These are phyloP conservation scores for Maniola hyperantus DNA, from an alignment of 2,888 invertebrate genomes.

Conservation along the genomic window DNA sequence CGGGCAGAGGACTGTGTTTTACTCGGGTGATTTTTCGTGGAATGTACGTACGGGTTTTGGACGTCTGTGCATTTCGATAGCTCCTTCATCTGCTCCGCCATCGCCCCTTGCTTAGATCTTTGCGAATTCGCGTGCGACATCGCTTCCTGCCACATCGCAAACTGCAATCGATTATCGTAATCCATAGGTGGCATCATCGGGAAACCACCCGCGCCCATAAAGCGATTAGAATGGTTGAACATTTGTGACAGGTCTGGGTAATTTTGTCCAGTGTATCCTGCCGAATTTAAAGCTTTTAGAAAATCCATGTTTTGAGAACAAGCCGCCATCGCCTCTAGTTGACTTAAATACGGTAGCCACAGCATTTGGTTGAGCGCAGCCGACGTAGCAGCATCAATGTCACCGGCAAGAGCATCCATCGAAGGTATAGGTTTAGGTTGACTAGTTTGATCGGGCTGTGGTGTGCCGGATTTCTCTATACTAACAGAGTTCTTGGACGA, in stretches of 20 bases:
- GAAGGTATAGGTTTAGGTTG: constrained; percentile 66
- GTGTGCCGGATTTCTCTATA: constrained; percentile 50
- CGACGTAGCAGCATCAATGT: constrained; percentile 87
- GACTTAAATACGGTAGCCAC: constrained; percentile 87
- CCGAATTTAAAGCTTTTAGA: constrained; percentile 80
- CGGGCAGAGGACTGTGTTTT: constrained; percentile 73
- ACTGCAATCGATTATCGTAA: constrained; percentile 81
- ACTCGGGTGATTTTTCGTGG: constrained; percentile 67
- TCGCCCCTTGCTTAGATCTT: constrained; percentile 57
- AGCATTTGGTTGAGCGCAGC: constrained; percentile 88
- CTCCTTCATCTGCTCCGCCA: constrained; percentile 65
- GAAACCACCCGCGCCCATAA: constrained; percentile 69
- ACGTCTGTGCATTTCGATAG: constrained; percentile 66
- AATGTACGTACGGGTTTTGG: constrained; percentile 73
- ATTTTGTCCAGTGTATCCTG: constrained; percentile 74
- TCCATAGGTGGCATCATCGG: constrained; percentile 75
- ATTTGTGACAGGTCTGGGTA: constrained; percentile 78
- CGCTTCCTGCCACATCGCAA: constrained; percentile 88
- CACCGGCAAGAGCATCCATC: constrained; percentile 80
- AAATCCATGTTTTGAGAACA: constrained; percentile 83
- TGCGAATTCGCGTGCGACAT: constrained; percentile 81
- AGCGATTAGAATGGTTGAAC: constrained; percentile 69
- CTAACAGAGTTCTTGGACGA: constrained; percentile 49
- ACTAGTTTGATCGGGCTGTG: constrained; percentile 45
- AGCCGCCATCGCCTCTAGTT: constrained; percentile 83